Evolutionary conservation across 2,797 vertebrate genomes (phyloP), one percentile per base, ranked within the genome.

Genomic region (Hephaestus fuliginosus): DNA sequence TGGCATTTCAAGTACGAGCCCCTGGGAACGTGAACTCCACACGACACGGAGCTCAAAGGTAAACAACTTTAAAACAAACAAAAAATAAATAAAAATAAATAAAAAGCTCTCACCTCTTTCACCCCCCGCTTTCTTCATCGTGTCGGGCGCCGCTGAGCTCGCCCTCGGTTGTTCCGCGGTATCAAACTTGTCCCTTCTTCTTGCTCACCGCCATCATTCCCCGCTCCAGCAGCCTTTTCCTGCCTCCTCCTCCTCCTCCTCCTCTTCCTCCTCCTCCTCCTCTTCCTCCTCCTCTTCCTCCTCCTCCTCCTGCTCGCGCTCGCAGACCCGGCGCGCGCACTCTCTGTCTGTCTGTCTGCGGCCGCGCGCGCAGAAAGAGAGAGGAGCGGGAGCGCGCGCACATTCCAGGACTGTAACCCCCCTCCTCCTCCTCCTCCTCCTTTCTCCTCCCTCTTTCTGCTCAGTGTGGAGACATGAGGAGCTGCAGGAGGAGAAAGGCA

Each of bases 361-460:
- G 30, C 30, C 30, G 49, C 56, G 88, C 82, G 85, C 83, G 87
- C 36, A 39, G 36, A 76, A 86, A 76, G 78, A 48, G 46, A 55
- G 71, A 51, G 75, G 33, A 5, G 70, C 87, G 90, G 81, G 91
- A 76, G 86, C 94, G 94, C 90, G 94, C 94, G 0, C 89, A 93
- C 95, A 96, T 96, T 96, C 95, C 95, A 89, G 90, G 81, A 86
- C 91, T 89, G 89, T 82, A 92, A 87, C 82, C 88, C 91, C 87
- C 74, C 70, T 84, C 63, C 89, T 79, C 78, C 55, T 3, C 2
- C 46, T 18, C 75, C 36, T 39, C 36, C 36, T 33, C 56, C 84
- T 74, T 30, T 49, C 71, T 76, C 67, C 36, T 67, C 22, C 46
- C 70, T 80, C 72, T 82, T 80, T 78, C 86, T 88, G 74, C 65